Base-by-base conservation (phyloP, 2,888 invertebrate genomes). In the Copidosoma aretas region DNA sequence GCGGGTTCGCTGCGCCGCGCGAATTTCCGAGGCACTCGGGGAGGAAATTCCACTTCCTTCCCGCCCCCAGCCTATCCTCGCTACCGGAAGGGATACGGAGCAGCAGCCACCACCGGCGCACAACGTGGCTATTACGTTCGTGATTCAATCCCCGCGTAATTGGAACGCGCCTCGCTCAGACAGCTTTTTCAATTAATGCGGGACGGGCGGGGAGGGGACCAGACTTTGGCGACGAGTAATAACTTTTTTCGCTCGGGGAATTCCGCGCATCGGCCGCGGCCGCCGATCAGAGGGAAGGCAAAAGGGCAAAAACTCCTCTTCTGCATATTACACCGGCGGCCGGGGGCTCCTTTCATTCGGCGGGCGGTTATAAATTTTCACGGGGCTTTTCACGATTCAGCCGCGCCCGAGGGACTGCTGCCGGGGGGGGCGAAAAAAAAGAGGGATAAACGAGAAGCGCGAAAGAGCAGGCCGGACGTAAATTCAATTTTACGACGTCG, bases 71-170 rank as follows among this genome's bases (percentile, higher is more conserved):
- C 60, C 58, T 24, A 17, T 39, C 22, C 59, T 57, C 24, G 56
- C 60, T 71, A 62, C 66, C 63, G 62, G 32, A 32, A 25, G 57
- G 61, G 49, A 72, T 73, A 66, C 72, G 64, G 1, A 73, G 66
- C 62, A 70, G 70, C 62, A 67, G 60, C 68, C 41, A 17, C 64
- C 67, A 74, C n/a, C n/a, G n/a, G n/a, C n/a, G n/a, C 32, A 32
- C 32, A 3, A 8, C 8, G 32, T 32, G 8, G 32, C 32, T 74
- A 78, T 80, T 79, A 77, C 73, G 75, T 73, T 75, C 75, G 77
- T 79, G 78, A 80, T 77, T 78, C 75, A 75, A 77, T 78, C 73
- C 63, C 68, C 73, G 72, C 74, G 32, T 79, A 77, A 80, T 80
- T 78, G 77, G 73, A 77, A 75, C 75, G 76, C 72, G 73, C 70